Conservation (phyloP, 2,888 invertebrate species). For the Rhimphoctona megacephalus region DNA sequence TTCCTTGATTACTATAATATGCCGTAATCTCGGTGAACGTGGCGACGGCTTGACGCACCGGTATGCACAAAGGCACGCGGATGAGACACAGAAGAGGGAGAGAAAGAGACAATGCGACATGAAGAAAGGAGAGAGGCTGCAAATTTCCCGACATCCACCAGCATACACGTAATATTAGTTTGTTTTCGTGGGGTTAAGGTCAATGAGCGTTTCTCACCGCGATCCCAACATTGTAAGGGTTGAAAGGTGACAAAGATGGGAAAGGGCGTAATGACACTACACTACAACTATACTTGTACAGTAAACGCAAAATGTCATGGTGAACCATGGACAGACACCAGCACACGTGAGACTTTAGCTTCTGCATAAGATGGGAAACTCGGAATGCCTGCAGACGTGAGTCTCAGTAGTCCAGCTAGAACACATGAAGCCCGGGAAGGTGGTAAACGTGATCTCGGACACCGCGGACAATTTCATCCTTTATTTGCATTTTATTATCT, state of each 20-base stretch:
- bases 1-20: constrained; percentile 46
- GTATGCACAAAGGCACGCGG: background rate
- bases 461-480: constrained; percentile 34
- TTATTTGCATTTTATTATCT: constrained; percentile 58
- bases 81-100: background rate
- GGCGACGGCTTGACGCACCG: constrained; percentile 49
- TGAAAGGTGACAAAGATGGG: background rate
- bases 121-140: constrained; percentile 14
- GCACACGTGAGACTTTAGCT: constrained; percentile 17
- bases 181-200: constrained; percentile 56
- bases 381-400: background rate
- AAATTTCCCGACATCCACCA: constrained; percentile 46
- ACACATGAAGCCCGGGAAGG: background rate
- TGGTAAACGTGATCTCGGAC: constrained; percentile 21
- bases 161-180: background rate
- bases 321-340: constrained; percentile 14
- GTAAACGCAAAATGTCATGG: constrained; percentile 36
- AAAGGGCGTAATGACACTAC: background rate
- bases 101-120: background rate
- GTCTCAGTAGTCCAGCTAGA: background rate
- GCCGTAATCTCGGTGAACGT: constrained; percentile 39
- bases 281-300: background rate
- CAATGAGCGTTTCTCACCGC: constrained; percentile 14
- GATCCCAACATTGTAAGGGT: background rate
- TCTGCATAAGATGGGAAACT: background rate